A percentile compares a stretch with the other conserved stretches of the same genome.
phyloP scores from a whole-genome alignment of 1,140 invertebrate species.

The Odontomachus brunneus region DNA sequence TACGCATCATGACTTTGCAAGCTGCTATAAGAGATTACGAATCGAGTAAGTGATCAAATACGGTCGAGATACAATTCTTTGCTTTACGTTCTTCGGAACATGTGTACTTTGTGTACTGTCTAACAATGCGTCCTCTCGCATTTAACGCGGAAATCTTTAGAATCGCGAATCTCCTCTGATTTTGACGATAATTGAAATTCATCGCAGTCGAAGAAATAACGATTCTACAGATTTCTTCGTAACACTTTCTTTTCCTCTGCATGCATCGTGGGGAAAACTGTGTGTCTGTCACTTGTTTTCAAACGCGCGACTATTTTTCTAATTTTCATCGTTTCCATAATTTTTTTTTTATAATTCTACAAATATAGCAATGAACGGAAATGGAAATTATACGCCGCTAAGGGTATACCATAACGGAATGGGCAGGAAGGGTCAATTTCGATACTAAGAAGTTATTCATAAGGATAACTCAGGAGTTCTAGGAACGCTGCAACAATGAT shows the following conservation, averaged over 20 bases:
- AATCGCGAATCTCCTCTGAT: constrained; percentile 23
- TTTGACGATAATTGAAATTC: constrained; percentile 5
- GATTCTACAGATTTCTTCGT: constrained; percentile 32
- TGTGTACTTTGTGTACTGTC: constrained; percentile 8
- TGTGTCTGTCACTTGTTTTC: constrained; percentile 12
- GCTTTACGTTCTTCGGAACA: constrained; percentile 30
- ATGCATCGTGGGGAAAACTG: constrained; percentile 17
- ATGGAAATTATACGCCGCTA: constrained; percentile 91
- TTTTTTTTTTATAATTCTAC: constrained; percentile 41
- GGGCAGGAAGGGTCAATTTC: constrained; percentile 91
- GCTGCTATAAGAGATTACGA: constrained; percentile 77
- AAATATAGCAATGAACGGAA: constrained; percentile 88
- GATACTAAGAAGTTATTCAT: constrained; percentile 86
- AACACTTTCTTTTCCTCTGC: constrained; percentile 7
- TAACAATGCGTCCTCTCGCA: background rate
- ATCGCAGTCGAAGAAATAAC: constrained; percentile 13
- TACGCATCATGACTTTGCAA: constrained; percentile 57
- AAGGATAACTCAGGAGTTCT: constrained; percentile 17
- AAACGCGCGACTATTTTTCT: constrained; percentile 30
- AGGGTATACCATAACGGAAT: constrained; percentile 92
- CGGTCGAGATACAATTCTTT: constrained; percentile 16
- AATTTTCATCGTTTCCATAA: constrained; percentile 41
- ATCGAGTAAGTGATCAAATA: constrained; percentile 72
- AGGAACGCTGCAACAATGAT: constrained; percentile 54
- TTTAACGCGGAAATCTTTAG: constrained; percentile 24